Percentiles rank a stretch among this genome's conserved stretches.
Evolutionary conservation across 37 sponge, comb jelly and placozoan genomes (phyloP).

Genomic region (Hexactinellida sp.): DNA sequence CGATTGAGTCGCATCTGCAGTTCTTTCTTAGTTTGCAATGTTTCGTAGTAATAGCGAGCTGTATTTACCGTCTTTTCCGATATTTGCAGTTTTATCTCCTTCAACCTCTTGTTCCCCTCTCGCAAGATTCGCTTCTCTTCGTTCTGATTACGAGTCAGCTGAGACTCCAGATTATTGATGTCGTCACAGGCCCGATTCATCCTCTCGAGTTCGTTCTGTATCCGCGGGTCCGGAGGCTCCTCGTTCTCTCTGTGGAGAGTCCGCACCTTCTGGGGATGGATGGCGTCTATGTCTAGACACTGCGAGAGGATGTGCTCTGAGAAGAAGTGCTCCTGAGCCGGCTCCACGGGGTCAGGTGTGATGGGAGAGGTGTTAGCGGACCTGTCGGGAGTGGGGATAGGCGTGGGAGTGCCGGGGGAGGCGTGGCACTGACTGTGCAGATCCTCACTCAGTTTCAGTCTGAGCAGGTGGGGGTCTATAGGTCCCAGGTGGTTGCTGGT

Average conservation of each 20-base stretch:
- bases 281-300: background rate
- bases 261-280: background rate
- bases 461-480: background rate
- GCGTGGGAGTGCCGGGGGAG: background rate
- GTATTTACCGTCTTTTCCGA: background rate
- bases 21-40: constrained; percentile 6
- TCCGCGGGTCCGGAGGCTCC: background rate
- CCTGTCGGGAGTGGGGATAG: background rate
- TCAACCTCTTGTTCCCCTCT: background rate
- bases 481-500: background rate
- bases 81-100: background rate
- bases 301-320: background rate
- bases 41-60: constrained; percentile 12
- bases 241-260: background rate
- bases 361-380: background rate
- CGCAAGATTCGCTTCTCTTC: background rate
- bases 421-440: background rate
- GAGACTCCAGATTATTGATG: background rate
- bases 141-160: background rate
- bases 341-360: background rate
- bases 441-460: background rate
- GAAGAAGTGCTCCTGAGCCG: background rate
- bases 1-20: background rate
- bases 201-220: constrained; percentile 1
- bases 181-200: constrained; percentile 4